Percentiles rank a stretch among this genome's conserved stretches.
phyloP scores from a whole-genome alignment of 2,113 vertebrate genomes.

The Phalacrocorax brasilianus region DNA sequence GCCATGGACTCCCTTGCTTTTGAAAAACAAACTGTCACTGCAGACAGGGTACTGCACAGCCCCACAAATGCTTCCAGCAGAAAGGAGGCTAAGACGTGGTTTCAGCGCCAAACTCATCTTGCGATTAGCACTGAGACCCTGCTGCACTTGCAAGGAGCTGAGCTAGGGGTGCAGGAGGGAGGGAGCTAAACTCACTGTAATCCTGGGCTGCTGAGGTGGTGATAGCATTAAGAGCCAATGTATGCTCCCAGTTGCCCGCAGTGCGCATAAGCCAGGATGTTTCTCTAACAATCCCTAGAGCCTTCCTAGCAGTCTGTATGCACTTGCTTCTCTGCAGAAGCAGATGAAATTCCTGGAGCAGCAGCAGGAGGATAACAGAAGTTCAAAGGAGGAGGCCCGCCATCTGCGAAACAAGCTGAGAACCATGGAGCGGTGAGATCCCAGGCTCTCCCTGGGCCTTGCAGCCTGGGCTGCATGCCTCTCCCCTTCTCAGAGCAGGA shows the following conservation, averaged over 20 bases:
- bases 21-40: not conserved
- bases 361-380: constrained; percentile 82
- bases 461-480: not conserved
- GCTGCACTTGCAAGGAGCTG: not conserved
- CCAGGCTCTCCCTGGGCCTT: not conserved
- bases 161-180: not conserved
- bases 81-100: accelerated
- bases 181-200: not conserved
- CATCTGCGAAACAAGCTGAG: constrained; percentile 85
- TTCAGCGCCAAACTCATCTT: accelerated
- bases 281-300: constrained; percentile 6
- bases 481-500: not conserved
- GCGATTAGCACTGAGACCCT: not conserved
- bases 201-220: not conserved
- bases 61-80: not conserved
- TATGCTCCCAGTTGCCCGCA: not conserved
- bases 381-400: constrained; percentile 85
- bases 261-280: not conserved
- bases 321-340: constrained; percentile 77
- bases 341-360: constrained; percentile 93
- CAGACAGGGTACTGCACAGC: accelerated
- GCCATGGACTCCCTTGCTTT: not conserved
- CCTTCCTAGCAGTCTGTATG: not conserved
- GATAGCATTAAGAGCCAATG: not conserved
- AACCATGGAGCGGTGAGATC: constrained; percentile 84